Base-by-base conservation (phyloP, 2,797 vertebrate species). In the Artibeus lituratus region DNA sequence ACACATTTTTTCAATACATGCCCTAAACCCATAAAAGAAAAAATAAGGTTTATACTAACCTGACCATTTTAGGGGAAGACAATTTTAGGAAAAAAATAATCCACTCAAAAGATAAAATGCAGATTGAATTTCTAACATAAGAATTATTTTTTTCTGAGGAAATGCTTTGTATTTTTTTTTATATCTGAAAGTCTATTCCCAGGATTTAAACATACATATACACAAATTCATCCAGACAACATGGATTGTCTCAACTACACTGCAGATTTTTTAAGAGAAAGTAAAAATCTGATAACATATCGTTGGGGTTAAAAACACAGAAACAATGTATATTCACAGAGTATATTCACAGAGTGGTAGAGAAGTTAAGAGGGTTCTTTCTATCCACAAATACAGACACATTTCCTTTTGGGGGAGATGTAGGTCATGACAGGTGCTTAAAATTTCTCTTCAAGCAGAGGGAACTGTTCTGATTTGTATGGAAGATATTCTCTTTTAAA, bases 91-190 rank as follows among this genome's bases (percentile, higher is more conserved):
- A 76, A 22, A 44, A 90, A 93, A 69, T 39, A 62, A 86, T 53
- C 29, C 29, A 87, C 29, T 19, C 19, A 42, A 96, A 95, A 84
- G n/a, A 87, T 70, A 76, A 83, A 87, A 92, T 69, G 10, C 70
- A 88, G 51, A 72, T 37, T 78, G n/a, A 70, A 42, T 80, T 95
- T 96, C 35, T 86, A 95, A 72, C 37, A 9, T 77, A 95, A 77
- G 35, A 62, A 47, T 85, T 93, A 51, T 22, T 59, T 0, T 0
- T 49, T 6, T 53, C 26, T 47, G 5, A 85, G 32, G 19, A 81
- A 97, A 89, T 35, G 4, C 1, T 91, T 32, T 88, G 85, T 87
- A 59, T 47, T 90, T 15, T 88, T 88, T 42, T 96, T 82, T 87
- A 2, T 19, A 76, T n/a, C n/a, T 87, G 2, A 81, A 81, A 88